These are phyloP conservation scores for Lanius ludovicianus DNA, from an alignment of 2,113 vertebrate species.

Conservation along the genomic window DNA sequence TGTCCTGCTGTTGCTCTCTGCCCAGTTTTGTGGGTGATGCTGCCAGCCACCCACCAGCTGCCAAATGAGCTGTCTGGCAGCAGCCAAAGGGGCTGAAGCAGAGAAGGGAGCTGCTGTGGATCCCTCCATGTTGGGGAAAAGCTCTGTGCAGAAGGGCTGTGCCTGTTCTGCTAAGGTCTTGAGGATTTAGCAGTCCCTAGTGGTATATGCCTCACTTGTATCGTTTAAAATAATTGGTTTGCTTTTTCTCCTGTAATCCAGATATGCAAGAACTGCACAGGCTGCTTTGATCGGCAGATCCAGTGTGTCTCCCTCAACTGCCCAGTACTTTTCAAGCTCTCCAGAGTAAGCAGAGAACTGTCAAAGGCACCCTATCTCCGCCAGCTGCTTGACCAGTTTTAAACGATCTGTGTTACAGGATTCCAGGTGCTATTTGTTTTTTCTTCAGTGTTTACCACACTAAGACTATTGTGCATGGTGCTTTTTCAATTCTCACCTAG, in stretches of 20 bases:
- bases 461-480: slow-evolving; percentile 81
- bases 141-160: not conserved
- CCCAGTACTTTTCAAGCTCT: slow-evolving; percentile 92
- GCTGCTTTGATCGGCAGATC: slow-evolving; percentile 86
- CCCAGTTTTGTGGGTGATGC: not conserved
- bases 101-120: not conserved
- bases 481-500: slow-evolving; percentile 76
- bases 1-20: not conserved
- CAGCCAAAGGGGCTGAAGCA: not conserved
- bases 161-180: accelerated
- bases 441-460: slow-evolving; percentile 77
- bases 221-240: not conserved
- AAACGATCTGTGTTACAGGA: slow-evolving; percentile 69
- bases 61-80: not conserved
- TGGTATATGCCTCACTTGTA: not conserved
- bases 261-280: slow-evolving; percentile 93
- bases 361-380: slow-evolving; percentile 93
- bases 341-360: slow-evolving; percentile 87
- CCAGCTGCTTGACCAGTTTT: slow-evolving; percentile 96
- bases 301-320: slow-evolving; percentile 93
- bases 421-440: slow-evolving; percentile 78
- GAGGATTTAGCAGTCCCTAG: not conserved
- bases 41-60: not conserved
- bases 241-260: slow-evolving; percentile 15
- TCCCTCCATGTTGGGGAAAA: not conserved